Conservation (phyloP, 2,797 vertebrate species). For the Synanceia verrucosa region DNA sequence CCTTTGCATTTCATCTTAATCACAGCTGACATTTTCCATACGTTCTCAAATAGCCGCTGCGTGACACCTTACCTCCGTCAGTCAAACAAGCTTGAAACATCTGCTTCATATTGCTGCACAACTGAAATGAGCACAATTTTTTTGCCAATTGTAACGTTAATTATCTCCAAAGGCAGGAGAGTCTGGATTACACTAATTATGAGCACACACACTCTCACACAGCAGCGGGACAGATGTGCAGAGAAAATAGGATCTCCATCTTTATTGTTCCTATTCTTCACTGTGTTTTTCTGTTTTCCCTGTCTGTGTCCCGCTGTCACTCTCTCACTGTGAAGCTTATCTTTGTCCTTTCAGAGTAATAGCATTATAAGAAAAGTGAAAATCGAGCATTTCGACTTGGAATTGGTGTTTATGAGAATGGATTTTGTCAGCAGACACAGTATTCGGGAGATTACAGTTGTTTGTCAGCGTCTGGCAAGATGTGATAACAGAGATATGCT, state of each 20-base stretch:
- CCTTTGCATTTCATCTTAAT: background rate
- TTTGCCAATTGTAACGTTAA: background rate
- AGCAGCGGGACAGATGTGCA: constrained; percentile 12
- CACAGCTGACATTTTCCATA: background rate
- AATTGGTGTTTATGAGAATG: constrained; percentile 40
- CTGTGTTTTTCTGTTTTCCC: background rate
- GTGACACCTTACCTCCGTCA: background rate
- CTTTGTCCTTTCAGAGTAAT: constrained; percentile 45
- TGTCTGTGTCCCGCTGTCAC: constrained; percentile 12
- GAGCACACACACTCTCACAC: constrained; percentile 8
- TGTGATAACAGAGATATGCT: constrained; percentile 52
- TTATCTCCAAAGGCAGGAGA: constrained; percentile 14
- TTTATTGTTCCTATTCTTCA: constrained; percentile 20
- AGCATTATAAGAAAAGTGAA: constrained; percentile 45
- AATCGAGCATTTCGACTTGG: constrained; percentile 36
- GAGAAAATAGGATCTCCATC: constrained; percentile 21
- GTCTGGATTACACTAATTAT: constrained; percentile 16
- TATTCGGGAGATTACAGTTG: constrained; percentile 49
- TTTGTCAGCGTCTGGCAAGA: constrained; percentile 53
- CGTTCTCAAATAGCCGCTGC: background rate
- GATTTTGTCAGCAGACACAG: constrained; percentile 28
- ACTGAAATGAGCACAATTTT: constrained; percentile 6
- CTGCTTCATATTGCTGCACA: constrained; percentile 3
- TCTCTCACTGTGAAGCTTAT: constrained; percentile 43
- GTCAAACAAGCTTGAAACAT: constrained; percentile 3